Evolutionary conservation across 2,888 invertebrate genomes (phyloP).

Genomic region (Drosophila niveifrons): DNA sequence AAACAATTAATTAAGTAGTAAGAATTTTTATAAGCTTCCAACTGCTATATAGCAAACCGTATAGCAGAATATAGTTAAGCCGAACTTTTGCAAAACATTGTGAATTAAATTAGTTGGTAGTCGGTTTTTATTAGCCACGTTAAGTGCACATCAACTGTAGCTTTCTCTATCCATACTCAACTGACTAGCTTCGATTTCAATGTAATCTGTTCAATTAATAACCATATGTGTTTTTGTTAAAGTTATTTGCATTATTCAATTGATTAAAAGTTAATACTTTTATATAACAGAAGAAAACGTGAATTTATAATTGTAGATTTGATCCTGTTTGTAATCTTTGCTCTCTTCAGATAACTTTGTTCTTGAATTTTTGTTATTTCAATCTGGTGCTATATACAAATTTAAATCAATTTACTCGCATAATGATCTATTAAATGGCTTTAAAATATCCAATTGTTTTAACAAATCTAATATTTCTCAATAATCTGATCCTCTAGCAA

Average conservation of each 20-base stretch:
- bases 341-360: not conserved
- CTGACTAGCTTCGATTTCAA: conserved; percentile 53
- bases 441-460: not conserved
- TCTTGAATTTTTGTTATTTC: not conserved
- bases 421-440: not conserved
- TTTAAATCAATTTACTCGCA: not conserved
- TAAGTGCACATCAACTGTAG: conserved; percentile 34
- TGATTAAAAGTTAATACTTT: conserved; percentile 62
- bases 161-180: conserved; percentile 9
- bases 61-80: conserved; percentile 24
- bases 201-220: conserved; percentile 45
- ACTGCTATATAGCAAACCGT: conserved; percentile 28
- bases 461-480: not conserved
- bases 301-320: not conserved
- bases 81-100: conserved; percentile 55
- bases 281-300: conserved; percentile 39
- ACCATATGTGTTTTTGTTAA: conserved; percentile 60
- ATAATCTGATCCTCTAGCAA: not conserved
- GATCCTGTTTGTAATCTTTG: not conserved
- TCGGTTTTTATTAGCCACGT: conserved; percentile 37
- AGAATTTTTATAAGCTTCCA: conserved; percentile 66
- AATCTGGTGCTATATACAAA: conserved; percentile 4
- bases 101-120: conserved; percentile 54
- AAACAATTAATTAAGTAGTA: conserved; percentile 50
- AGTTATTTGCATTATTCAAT: conserved; percentile 69